Base-by-base conservation (phyloP, 2,113 vertebrate species). In the Anhinga rufa region DNA sequence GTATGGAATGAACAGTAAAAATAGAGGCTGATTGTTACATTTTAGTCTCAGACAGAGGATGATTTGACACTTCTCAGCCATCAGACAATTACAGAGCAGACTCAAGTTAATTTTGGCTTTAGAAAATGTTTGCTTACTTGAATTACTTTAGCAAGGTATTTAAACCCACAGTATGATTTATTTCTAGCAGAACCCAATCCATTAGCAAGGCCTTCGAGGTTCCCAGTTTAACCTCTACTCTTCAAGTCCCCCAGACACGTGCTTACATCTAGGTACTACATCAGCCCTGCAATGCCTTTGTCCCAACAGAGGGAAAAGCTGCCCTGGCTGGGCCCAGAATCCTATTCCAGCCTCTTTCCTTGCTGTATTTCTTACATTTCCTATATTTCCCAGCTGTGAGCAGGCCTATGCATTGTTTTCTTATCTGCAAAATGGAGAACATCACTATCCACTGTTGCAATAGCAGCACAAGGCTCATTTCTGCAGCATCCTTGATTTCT, bases 401-500 rank as follows among this genome's bases (percentile, higher is more conserved):
- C 32, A 77, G 38, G 20, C 2, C 0, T 68, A 14, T n/a, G 14
- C 14, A 3, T 32, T 61, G 20, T 52, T 82, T 93, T 64, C 49
- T 38, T 49, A 66, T 7, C 10, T 36, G 34, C 28, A 82, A 58
- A 86, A 83, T 10, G 3, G 25, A 77, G 13, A 90, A 29, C 8
- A 12, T 77, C 20, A 21, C 34, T 69, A n/a, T 15, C 15, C 26
- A n/a, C 8, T 78, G 17, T 38, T 2, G 4, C 32, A 81, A 55
- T n/a, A 55, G 9, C 1, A 1, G 6, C n/a, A 88, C 0, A 0
- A 70, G 38, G 21, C 9, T 86, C 1, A 0, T 76, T 90, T 77
- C 36, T 65, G 21, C n/a, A 65, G 13, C 28, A n/a, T 38, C 29
- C 34, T 78, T 64, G 29, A 29, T 76, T 81, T 61, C 36, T 69